Conservation (phyloP, 2,113 vertebrate genomes). For the Phyllopteryx taeniolatus region DNA sequence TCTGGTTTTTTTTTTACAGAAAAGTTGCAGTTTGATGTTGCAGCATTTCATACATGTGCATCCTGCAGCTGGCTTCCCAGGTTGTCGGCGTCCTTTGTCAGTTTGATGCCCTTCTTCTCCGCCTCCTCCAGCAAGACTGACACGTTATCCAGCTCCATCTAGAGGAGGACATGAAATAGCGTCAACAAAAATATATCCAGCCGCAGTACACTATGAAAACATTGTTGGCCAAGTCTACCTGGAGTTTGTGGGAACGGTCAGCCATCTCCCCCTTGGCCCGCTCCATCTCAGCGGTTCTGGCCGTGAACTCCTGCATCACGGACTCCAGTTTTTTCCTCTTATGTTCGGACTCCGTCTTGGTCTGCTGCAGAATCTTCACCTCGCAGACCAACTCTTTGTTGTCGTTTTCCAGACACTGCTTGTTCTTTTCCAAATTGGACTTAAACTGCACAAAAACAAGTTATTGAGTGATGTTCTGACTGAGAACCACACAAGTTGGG, state of each 20-base stretch:
- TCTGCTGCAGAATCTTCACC: conserved; percentile 90
- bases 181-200: not conserved
- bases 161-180: not conserved
- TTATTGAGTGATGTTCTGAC: not conserved
- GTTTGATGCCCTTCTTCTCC: conserved; percentile 92
- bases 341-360: conserved; percentile 88
- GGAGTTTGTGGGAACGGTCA: conserved; percentile 85
- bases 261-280: conserved; percentile 80
- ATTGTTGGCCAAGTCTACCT: conserved; percentile 70
- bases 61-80: conserved; percentile 93
- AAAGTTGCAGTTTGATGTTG: not conserved
- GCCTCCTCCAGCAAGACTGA: conserved; percentile 88
- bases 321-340: conserved; percentile 93
- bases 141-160: conserved; percentile 92
- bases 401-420: conserved; percentile 88
- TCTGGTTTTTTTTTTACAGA: not conserved
- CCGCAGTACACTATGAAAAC: not conserved
- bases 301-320: conserved; percentile 86
- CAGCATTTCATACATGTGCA: conserved; percentile 78
- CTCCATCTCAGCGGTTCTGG: conserved; percentile 85
- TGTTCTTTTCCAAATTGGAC: conserved; percentile 93
- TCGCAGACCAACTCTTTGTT: conserved; percentile 91
- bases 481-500: not conserved
- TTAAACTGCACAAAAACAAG: conserved; percentile 78
- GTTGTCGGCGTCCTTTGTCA: conserved; percentile 87